These are phyloP conservation scores for Myathropa florea DNA, from an alignment of 2,888 invertebrate genomes.

Conservation along the genomic window DNA sequence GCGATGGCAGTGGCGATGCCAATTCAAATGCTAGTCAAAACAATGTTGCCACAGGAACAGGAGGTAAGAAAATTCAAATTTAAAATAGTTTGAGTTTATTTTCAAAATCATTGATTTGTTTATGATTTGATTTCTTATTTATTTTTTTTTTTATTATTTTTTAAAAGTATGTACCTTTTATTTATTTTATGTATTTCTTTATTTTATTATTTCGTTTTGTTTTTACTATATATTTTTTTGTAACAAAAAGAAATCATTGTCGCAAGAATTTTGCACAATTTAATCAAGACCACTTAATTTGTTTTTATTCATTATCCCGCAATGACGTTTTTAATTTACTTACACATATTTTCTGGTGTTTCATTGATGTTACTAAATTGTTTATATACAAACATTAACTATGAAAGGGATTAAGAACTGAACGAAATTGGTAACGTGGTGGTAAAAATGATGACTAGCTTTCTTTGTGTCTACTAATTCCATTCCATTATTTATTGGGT, in stretches of 20 bases:
- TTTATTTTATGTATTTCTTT: slow-evolving; percentile 22
- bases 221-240: slow-evolving; percentile 7
- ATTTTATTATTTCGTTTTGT: slow-evolving; percentile 16
- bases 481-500: slow-evolving; percentile 36
- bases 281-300: slow-evolving; percentile 12
- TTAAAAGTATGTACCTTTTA: neutral
- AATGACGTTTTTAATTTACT: slow-evolving; percentile 1
- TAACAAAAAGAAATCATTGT: slow-evolving; percentile 22
- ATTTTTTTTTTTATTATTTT: slow-evolving; percentile 10
- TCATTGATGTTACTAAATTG: slow-evolving; percentile 26
- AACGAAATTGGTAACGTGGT: slow-evolving; percentile 9
- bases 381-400: neutral
- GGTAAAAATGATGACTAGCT: slow-evolving; percentile 51
- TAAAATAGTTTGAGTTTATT: neutral
- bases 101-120: neutral
- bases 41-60: slow-evolving; percentile 70
- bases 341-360: slow-evolving; percentile 5
- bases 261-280: slow-evolving; percentile 69
- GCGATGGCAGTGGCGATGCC: slow-evolving; percentile 74
- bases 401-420: neutral
- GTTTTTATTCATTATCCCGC: slow-evolving; percentile 2
- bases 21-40: slow-evolving; percentile 73
- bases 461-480: slow-evolving; percentile 61
- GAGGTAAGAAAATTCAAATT: slow-evolving; percentile 39
- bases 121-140: slow-evolving; percentile 2